Evolutionary conservation across 2,113 vertebrate genomes (phyloP).

Genomic region (Nibea albiflora): DNA sequence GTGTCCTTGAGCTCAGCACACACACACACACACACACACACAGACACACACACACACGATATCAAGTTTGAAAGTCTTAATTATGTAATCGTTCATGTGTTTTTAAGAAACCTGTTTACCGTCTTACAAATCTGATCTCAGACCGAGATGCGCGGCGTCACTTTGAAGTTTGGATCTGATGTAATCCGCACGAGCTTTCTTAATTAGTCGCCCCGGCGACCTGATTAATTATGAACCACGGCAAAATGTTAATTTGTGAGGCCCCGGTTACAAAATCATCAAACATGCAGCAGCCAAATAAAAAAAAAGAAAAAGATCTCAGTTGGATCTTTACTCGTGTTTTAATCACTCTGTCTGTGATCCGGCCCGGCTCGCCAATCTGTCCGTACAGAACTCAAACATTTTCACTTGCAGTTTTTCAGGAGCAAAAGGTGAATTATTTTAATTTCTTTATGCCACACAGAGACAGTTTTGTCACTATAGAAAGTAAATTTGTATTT

Average conservation of each 20-base stretch:
- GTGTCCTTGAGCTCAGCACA: constrained; percentile 37
- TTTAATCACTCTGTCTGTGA: constrained; percentile 68
- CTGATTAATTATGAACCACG: constrained; percentile 62
- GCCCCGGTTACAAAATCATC: constrained; percentile 34
- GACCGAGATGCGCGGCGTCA: background rate
- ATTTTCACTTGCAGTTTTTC: no score
- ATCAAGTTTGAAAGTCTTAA: no score
- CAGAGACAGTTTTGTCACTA: no score
- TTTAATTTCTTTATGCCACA: no score
- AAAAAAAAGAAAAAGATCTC: no score
- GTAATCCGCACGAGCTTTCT: constrained; percentile 6
- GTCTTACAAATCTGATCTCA: background rate
- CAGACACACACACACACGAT: no score
- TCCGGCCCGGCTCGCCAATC: constrained; percentile 27
- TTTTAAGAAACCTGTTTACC: constrained; percentile 5
- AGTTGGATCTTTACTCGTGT: constrained; percentile 62
- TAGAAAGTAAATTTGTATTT: no score
- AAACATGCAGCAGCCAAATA: constrained; percentile 41
- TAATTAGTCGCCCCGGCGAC: constrained; percentile 44
- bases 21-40: background rate
- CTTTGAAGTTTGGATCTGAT: constrained; percentile 23
- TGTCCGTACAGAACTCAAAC: no score
- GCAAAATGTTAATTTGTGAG: constrained; percentile 50
- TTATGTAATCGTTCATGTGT: background rate
- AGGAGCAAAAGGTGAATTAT: no score